Conservation (phyloP, 2,888 invertebrate species). For the Teleogryllus oceanicus region DNA sequence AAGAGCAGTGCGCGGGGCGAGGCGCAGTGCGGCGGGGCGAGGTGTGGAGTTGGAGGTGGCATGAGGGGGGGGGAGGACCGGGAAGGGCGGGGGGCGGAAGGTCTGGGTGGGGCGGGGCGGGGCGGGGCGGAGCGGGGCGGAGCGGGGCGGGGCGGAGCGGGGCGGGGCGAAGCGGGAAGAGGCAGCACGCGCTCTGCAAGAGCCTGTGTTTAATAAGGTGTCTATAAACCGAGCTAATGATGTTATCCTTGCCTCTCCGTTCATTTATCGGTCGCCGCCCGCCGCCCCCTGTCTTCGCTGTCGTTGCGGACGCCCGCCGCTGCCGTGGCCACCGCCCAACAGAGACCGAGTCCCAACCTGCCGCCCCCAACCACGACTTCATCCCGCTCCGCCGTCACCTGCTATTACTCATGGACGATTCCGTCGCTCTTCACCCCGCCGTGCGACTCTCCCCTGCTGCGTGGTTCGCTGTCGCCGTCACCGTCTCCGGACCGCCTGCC, state of each 20-base stretch:
- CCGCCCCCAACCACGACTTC: background rate
- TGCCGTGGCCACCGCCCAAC: background rate
- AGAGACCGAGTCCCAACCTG: background rate
- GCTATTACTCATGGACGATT: too few species aligned
- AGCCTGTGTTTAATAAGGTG: background rate
- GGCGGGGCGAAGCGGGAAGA: background rate
- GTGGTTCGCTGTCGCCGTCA: background rate
- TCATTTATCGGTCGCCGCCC: background rate
- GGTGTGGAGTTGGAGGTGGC: background rate
- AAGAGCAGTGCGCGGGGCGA: background rate
- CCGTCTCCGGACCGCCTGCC: background rate
- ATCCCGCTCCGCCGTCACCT: background rate
- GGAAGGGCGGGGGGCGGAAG: background rate
- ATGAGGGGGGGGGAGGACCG: background rate
- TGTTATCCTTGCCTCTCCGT: background rate
- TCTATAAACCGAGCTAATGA: slow-evolving; percentile 2
- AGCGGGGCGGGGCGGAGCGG: background rate
- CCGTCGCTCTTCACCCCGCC: background rate
- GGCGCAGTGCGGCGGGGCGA: background rate
- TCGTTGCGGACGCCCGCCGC: background rate
- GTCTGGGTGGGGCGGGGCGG: background rate
- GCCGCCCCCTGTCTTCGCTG: background rate
- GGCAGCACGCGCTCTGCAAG: background rate
- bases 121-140: background rate
- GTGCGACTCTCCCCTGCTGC: background rate